Conservation (phyloP, 2,888 invertebrate species). For the Creontiades dilutus region DNA sequence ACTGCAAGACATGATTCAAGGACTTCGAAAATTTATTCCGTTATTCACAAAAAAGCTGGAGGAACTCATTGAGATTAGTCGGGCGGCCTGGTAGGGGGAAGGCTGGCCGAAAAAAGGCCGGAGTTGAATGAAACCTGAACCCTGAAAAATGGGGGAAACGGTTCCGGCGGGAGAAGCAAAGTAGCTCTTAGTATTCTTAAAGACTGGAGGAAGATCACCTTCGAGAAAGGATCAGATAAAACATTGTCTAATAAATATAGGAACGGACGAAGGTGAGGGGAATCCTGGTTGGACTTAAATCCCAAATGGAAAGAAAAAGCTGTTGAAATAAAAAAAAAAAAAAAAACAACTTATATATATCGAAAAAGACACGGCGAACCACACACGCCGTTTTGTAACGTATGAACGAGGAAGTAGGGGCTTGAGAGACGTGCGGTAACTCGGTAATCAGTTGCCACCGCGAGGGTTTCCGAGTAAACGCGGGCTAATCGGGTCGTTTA, state of each 20-base stretch:
- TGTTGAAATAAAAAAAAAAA: too few relatives aligned
- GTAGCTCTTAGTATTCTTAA: constrained; percentile 51
- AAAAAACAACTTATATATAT: not conserved
- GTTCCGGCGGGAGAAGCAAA: constrained; percentile 11
- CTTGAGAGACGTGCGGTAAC: not conserved
- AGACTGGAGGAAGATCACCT: constrained; percentile 41
- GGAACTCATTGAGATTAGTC: constrained; percentile 1
- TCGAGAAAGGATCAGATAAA: constrained; percentile 42
- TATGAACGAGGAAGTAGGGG: not conserved
- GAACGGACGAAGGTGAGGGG: not conserved
- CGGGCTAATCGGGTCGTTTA: constrained; percentile 11
- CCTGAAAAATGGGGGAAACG: not conserved
- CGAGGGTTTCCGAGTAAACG: constrained; percentile 15
- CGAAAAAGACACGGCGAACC: not conserved
- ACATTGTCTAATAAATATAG: constrained; percentile 41
- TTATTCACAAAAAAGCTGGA: not conserved
- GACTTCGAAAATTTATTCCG: not conserved
- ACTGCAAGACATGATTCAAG: not conserved
- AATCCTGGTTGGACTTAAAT: not conserved
- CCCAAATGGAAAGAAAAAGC: not conserved
- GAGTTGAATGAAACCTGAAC: constrained; percentile 18
- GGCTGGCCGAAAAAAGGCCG: not conserved
- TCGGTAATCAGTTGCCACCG: not conserved
- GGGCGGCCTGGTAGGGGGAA: not conserved
- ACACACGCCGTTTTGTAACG: not conserved